phyloP scores from a whole-genome alignment of 2,113 vertebrate genomes.

The Dinomys branickii region DNA sequence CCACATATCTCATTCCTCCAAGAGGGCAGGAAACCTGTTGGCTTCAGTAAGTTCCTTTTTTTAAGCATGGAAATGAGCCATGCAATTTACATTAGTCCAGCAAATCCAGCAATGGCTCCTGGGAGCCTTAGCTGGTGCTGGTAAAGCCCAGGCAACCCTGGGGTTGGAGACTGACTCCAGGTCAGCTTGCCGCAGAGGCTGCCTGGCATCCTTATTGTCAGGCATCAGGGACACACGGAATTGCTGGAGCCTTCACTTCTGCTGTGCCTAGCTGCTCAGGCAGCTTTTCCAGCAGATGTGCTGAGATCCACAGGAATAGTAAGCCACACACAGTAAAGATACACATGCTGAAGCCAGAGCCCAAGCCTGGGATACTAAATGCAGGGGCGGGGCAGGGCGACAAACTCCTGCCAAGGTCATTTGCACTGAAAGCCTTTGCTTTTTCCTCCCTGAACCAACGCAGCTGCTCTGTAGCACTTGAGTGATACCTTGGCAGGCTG shows the following conservation, averaged over 20 bases:
- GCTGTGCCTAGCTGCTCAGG: not conserved
- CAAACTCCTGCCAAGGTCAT: too few relatives aligned
- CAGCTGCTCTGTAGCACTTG: not conserved
- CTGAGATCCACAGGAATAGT: not conserved
- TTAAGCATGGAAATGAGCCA: not conserved
- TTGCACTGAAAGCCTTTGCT: not conserved
- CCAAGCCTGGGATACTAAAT: not conserved
- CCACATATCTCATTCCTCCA: not conserved
- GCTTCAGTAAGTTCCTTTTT: not conserved
- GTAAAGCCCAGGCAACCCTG: too few relatives aligned
- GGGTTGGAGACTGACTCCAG: not conserved
- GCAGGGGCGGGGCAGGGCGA: not conserved
- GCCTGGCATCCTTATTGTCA: not conserved
- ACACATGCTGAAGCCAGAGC: not conserved
- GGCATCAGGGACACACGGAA: not conserved
- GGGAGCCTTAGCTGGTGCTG: not conserved
- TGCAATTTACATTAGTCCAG: not conserved
- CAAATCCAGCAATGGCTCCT: not conserved
- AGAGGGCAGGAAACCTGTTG: not conserved
- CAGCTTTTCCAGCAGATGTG: not conserved
- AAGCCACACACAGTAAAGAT: not conserved
- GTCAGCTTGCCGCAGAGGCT: not conserved
- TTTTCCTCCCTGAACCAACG: not conserved
- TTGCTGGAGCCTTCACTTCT: not conserved
- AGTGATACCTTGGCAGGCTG: not conserved